These are phyloP conservation scores for Dromococcyx pavoninus DNA, from an alignment of 2,797 vertebrate species.

Conservation along the genomic window DNA sequence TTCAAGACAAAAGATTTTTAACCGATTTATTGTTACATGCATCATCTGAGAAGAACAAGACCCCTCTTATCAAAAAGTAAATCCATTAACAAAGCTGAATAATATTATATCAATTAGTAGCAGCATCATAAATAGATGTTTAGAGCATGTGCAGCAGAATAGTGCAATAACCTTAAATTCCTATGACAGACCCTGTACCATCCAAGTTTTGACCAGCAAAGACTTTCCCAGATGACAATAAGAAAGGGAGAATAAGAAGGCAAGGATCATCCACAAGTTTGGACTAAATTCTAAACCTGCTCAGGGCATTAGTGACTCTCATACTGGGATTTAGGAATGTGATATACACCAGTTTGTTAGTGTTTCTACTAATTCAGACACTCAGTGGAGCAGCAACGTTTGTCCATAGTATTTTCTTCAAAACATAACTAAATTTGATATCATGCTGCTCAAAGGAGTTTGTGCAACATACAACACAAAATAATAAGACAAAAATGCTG, in stretches of 20 bases:
- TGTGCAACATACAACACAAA: background rate
- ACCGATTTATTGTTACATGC: background rate
- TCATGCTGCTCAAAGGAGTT: background rate
- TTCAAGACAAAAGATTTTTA: constrained; percentile 12
- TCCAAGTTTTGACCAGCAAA: background rate
- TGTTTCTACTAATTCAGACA: background rate
- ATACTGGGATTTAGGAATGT: background rate
- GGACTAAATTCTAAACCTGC: background rate
- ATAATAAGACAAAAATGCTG: background rate
- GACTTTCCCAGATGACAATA: background rate
- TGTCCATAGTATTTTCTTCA: background rate
- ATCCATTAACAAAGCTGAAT: background rate
- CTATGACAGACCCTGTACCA: background rate
- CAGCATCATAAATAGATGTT: background rate
- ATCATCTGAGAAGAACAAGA: background rate
- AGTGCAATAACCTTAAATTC: constrained; percentile 5
- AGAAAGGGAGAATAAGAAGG: background rate
- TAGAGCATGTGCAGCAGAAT: background rate
- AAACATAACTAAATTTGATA: constrained; percentile 5
- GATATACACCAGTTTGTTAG: background rate
- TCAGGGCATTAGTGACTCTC: background rate
- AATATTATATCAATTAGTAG: background rate
- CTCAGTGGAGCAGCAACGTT: background rate
- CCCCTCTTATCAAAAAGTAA: background rate
- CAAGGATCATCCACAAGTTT: background rate